A percentile compares a stretch with the other conserved stretches of the same genome.
phyloP scores from a whole-genome alignment of 2,888 invertebrate genomes.

The Agrochola macilenta region DNA sequence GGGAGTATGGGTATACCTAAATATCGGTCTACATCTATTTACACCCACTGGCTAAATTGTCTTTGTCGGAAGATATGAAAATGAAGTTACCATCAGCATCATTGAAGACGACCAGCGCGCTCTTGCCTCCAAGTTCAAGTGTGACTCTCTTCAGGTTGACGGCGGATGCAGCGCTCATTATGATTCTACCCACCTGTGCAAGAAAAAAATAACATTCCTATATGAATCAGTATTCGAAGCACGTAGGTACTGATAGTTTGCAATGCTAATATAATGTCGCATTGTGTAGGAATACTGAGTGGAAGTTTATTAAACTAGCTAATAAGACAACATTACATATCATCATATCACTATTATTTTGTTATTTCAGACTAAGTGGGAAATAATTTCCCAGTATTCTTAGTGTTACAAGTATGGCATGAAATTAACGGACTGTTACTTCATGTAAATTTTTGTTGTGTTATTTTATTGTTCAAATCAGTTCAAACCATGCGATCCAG shows the following conservation, averaged over 20 bases:
- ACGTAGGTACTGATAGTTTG: slow-evolving; percentile 5
- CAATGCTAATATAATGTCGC: slow-evolving; percentile 22
- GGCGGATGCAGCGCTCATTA: slow-evolving; percentile 92
- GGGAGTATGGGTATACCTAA: too few species aligned
- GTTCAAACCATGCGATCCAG: neutral
- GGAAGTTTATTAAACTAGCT: neutral
- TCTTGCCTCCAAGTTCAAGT: slow-evolving; percentile 97
- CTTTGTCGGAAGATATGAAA: neutral
- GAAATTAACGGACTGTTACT: neutral
- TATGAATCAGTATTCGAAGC: slow-evolving; percentile 1
- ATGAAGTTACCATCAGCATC: slow-evolving; percentile 92
- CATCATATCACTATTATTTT: neutral
- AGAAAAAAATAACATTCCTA: slow-evolving; percentile 23
- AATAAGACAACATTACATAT: neutral
- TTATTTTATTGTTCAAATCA: neutral
- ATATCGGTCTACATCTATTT: neutral
- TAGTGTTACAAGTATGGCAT: slow-evolving; percentile 6
- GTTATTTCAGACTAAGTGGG: too few species aligned
- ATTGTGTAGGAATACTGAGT: neutral
- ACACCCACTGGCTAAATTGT: neutral
- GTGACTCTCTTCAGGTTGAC: slow-evolving; percentile 95
- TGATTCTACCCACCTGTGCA: slow-evolving; percentile 83
- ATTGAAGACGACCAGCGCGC: slow-evolving; percentile 95
- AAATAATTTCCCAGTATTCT: too few species aligned
- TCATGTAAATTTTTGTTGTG: neutral